Evolutionary conservation across 92 coral and sea anemone species (phyloP).

Genomic region (Porites rus): DNA sequence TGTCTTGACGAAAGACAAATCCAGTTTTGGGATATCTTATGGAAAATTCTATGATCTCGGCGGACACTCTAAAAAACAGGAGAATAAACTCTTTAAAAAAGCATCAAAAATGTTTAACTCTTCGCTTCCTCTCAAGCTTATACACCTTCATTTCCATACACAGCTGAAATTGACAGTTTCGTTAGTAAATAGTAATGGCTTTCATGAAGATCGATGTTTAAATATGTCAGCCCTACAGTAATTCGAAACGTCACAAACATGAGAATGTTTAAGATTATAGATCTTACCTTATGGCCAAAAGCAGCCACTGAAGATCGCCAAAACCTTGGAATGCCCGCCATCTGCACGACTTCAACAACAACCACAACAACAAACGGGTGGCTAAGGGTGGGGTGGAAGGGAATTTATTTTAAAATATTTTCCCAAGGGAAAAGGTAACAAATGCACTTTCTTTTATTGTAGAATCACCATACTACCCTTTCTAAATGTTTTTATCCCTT

Average conservation of each 20-base stretch:
- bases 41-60: not conserved
- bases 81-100: not conserved
- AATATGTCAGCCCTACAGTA: too few species aligned
- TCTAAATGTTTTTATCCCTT: not conserved
- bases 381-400: slow-evolving; percentile 4
- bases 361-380: not conserved
- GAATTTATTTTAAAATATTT: not conserved
- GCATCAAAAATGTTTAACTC: not conserved
- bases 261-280: too few species aligned
- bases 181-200: too few species aligned
- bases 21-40: slow-evolving; percentile 21
- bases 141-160: too few species aligned
- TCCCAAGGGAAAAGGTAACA: not conserved
- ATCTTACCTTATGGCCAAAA: slow-evolving; percentile 19
- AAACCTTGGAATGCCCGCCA: slow-evolving; percentile 37
- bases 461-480: not conserved
- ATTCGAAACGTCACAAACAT: not conserved
- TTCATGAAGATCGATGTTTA: too few species aligned
- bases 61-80: not conserved
- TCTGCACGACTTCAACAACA: not conserved
- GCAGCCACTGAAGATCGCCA: slow-evolving; percentile 26
- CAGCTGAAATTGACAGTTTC: too few species aligned
- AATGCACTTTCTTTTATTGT: not conserved
- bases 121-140: too few species aligned
- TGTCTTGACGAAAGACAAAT: slow-evolving; percentile 27